A percentile compares a stretch with the other conserved stretches of the same genome.
Evolutionary conservation across 2,113 vertebrate genomes (phyloP).

Genomic region (Nycticorax nycticorax): DNA sequence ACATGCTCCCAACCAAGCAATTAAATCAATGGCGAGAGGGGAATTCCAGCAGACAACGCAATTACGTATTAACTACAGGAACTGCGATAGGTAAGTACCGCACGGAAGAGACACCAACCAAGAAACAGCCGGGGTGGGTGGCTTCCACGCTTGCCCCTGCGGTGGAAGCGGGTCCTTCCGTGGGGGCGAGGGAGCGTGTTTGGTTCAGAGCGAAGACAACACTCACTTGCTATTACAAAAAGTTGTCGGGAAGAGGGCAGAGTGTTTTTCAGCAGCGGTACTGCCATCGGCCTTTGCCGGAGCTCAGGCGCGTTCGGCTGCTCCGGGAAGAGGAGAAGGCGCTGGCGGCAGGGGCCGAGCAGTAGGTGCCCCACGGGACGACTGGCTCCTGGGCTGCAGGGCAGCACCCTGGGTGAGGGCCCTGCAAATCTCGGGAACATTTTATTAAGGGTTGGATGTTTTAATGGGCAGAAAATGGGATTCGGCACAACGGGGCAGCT

Average conservation of each 20-base stretch:
- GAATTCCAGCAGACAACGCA: slow-evolving; percentile 13
- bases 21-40: slow-evolving; percentile 30
- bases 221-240: neutral
- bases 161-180: neutral
- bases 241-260: neutral
- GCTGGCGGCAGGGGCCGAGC: fast-evolving
- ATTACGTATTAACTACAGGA: neutral
- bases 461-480: neutral
- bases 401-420: neutral
- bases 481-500: neutral
- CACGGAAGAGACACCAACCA: neutral
- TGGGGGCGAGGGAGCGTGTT: neutral
- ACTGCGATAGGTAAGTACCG: neutral
- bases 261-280: neutral
- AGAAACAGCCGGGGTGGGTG: neutral
- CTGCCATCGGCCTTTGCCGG: neutral
- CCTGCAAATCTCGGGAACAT: neutral
- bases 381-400: too few species aligned
- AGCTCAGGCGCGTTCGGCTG: neutral
- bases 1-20: slow-evolving; percentile 18
- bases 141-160: neutral
- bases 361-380: fast-evolving
- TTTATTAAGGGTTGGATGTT: neutral
- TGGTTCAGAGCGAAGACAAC: neutral
- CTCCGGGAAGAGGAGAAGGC: neutral